Evolutionary conservation across 2,888 invertebrate genomes (phyloP).

Genomic region (Anagyrus pseudococci): DNA sequence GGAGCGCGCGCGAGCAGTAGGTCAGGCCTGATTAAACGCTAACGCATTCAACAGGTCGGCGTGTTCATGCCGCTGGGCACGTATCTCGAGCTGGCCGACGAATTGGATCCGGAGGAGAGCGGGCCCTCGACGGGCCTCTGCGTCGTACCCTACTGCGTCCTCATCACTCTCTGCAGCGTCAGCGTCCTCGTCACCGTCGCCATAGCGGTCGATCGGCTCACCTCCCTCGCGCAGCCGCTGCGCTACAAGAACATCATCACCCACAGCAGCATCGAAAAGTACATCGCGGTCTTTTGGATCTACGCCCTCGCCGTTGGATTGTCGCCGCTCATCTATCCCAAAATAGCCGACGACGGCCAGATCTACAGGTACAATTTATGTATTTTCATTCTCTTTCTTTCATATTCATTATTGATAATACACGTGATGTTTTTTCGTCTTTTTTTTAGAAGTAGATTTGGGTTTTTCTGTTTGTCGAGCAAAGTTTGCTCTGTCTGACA

Average conservation of each 20-base stretch:
- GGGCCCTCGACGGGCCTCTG: slow-evolving; percentile 59
- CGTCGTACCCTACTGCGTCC: slow-evolving; percentile 67
- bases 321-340: slow-evolving; percentile 64
- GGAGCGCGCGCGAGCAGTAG: too few relatives aligned
- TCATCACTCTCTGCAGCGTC: slow-evolving; percentile 68
- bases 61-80: slow-evolving; percentile 69
- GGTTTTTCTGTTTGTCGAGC: not conserved
- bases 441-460: too few relatives aligned
- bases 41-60: slow-evolving; percentile 56
- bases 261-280: slow-evolving; percentile 67
- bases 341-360: slow-evolving; percentile 55
- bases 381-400: not conserved
- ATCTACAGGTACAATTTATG: slow-evolving; percentile 47
- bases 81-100: slow-evolving; percentile 66
- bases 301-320: slow-evolving; percentile 67
- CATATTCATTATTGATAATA: slow-evolving; percentile 27
- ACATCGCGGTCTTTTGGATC: slow-evolving; percentile 68
- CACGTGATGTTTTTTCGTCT: too few relatives aligned
- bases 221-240: slow-evolving; percentile 69
- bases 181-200: slow-evolving; percentile 69
- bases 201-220: slow-evolving; percentile 70
- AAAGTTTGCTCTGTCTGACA: too few relatives aligned
- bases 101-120: slow-evolving; percentile 48
- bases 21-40: slow-evolving; percentile 10
- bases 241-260: slow-evolving; percentile 71